Conservation (phyloP, 2,888 invertebrate species). For the Loripinus fragilis region DNA sequence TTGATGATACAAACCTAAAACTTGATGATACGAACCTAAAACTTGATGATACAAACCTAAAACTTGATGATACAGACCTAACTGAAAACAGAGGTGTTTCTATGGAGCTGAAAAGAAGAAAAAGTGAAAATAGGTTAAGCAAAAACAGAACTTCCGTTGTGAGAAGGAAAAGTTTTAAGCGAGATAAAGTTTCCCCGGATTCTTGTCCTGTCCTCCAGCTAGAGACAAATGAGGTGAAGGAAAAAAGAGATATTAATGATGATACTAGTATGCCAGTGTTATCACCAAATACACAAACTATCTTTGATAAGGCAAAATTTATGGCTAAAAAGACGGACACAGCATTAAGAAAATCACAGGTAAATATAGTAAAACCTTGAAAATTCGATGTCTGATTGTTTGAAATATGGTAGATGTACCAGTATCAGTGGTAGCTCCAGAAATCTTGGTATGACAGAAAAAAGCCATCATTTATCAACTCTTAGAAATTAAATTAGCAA, state of each 20-base stretch:
- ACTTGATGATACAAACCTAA: too few species aligned
- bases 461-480: too few species aligned
- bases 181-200: not conserved
- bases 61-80: not conserved
- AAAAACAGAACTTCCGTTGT: not conserved
- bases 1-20: too few species aligned
- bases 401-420: too few species aligned
- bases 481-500: too few species aligned
- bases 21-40: too few species aligned
- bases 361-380: too few species aligned
- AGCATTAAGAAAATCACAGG: too few species aligned
- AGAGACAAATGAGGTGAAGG: not conserved
- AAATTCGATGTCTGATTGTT: too few species aligned
- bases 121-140: not conserved
- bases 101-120: not conserved
- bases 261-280: not conserved
- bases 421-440: too few species aligned
- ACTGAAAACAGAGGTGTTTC: not conserved
- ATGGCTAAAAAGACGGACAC: not conserved
- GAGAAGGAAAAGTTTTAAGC: not conserved
- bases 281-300: not conserved
- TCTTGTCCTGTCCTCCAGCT: not conserved
- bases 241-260: not conserved
- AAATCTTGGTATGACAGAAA: too few species aligned
- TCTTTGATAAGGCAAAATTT: not conserved